Base-by-base conservation (phyloP, 64 coral and sea anemone species). In the Pocillopora damicornis region DNA sequence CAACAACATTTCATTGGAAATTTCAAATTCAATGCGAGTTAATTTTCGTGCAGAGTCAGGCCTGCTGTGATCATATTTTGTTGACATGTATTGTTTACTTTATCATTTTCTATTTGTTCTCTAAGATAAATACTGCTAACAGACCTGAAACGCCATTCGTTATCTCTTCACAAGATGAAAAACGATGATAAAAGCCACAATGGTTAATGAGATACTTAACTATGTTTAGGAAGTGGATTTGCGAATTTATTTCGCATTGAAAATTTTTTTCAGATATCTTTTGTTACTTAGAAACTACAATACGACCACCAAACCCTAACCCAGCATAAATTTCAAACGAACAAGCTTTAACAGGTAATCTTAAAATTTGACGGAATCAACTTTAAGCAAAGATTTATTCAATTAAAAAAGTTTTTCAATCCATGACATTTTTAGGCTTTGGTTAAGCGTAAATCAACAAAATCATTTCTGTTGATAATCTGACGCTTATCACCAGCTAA, bases 1-100 rank as follows among this genome's bases (percentile, higher is more conserved):
- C 22, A 69, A 26, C 78, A 15, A 25, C 81, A 72, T 57, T 85
- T 23, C 60, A 63, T 15, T 16, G 12, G 13, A 57, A 68, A 22
- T 58, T 71, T 85, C 38, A 17, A 42, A 22, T 68, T 69, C n/a
- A 22, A 60, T 58, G 57, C 23, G 22, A 59, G 25, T 60, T 20
- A 23, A 60, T 35, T 81, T 63, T 36, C 34, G 11, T n/a, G 15
- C 63, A 22, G 9, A 26, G 11, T 36, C 20, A 35, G 13, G 61
- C 36, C 45, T 85, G 67, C 35, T 38, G 45, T 72, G 60, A 17
- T 68, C 36, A 14, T 18, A 57, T 42, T 69, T 5, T 57, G 12
- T 25, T 25, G 37, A 68, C 81, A 72, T 57, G 42, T 57, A 85
- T 8, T 85, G 57, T 85, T 85, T 85, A 68, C 64, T 23, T 85